Evolutionary conservation across 2,797 vertebrate genomes (phyloP).

Genomic region (Tragopan temminckii): DNA sequence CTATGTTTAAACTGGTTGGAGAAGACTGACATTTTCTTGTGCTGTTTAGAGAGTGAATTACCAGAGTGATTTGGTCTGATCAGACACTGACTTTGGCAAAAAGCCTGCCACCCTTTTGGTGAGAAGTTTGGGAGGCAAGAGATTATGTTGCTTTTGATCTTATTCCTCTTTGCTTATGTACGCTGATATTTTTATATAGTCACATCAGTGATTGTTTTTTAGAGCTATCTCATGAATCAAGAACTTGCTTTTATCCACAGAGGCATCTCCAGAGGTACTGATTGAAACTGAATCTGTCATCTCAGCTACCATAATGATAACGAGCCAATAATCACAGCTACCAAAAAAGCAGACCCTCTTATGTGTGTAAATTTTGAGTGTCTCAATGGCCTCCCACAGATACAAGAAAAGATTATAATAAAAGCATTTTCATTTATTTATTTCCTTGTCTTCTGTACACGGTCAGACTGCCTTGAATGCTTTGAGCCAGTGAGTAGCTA

Average conservation of each 20-base stretch:
- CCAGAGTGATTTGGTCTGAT: background rate
- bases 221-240: background rate
- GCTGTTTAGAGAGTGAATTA: background rate
- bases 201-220: background rate
- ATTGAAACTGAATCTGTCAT: background rate
- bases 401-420: background rate
- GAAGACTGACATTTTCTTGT: background rate
- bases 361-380: background rate
- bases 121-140: background rate
- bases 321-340: background rate
- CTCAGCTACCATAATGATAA: background rate
- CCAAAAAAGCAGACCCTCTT: background rate
- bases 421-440: background rate
- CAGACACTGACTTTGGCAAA: background rate
- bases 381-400: background rate
- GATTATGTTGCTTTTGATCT: background rate
- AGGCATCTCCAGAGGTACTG: background rate
- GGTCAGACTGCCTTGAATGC: background rate
- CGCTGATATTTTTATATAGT: background rate
- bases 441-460: constrained; percentile 22
- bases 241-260: background rate
- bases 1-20: background rate
- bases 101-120: background rate
- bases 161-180: background rate
- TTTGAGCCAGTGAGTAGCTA: background rate